A percentile compares a stretch with the other conserved stretches of the same genome.
phyloP scores from a whole-genome alignment of 2,888 invertebrate species.

The Andrena bicolor region DNA sequence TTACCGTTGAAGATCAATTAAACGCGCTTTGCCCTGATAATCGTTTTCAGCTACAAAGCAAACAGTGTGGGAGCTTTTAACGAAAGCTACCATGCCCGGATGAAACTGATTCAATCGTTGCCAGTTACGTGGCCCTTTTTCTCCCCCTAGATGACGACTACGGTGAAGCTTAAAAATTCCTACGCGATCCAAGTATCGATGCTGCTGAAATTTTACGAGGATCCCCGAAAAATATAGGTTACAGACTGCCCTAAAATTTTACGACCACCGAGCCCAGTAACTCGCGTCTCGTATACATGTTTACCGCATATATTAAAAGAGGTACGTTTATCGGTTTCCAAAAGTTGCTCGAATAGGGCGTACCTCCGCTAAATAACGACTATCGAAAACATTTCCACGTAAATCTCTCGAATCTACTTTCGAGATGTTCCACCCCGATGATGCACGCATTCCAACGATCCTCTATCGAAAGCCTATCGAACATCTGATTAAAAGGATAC shows the following conservation, averaged over 20 bases:
- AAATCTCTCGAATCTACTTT: neutral
- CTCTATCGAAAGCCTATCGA: neutral
- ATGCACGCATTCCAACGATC: neutral
- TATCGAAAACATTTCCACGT: neutral
- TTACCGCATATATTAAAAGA: constrained; percentile 12
- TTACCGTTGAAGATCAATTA: constrained; percentile 38
- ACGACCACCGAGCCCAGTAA: constrained; percentile 19
- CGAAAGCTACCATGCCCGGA: neutral
- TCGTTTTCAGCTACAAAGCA: neutral
- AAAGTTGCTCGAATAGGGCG: neutral
- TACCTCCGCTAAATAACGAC: neutral
- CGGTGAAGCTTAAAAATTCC: constrained; percentile 3
- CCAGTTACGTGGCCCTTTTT: neutral
- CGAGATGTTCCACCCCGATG: neutral
- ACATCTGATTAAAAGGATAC: constrained; percentile 21
- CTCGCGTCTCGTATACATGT: constrained; percentile 9
- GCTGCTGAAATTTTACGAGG: constrained; percentile 29
- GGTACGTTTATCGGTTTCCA: constrained; percentile 21
- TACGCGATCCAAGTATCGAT: constrained; percentile 5
- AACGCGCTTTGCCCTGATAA: constrained; percentile 11
- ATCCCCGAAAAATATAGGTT: constrained; percentile 14
- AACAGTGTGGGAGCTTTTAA: neutral
- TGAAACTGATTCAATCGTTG: neutral
- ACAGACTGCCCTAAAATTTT: constrained; percentile 29
- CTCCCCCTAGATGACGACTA: neutral